Percentiles rank a stretch among this genome's conserved stretches.
phyloP scores from a whole-genome alignment of 2,113 vertebrate species.

The Calyptomena viridis region DNA sequence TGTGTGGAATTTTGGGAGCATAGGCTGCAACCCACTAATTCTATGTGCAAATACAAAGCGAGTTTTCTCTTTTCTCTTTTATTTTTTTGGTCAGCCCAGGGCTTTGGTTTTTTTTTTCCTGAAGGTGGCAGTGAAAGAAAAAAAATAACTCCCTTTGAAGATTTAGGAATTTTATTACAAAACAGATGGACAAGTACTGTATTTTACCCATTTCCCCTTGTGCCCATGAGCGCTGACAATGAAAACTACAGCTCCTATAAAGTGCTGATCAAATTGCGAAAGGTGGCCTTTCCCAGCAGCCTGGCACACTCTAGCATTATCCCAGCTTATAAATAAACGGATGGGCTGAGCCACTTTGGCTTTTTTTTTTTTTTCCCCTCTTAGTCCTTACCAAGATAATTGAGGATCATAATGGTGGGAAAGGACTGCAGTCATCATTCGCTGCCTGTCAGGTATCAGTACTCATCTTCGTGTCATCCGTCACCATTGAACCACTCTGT shows the following conservation, averaged over 20 bases:
- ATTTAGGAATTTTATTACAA: constrained; percentile 74
- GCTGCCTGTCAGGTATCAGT: constrained; percentile 92
- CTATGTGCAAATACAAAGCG: not conserved
- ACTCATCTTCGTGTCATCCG: constrained; percentile 88
- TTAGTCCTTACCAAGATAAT: constrained; percentile 86
- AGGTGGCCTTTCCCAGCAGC: constrained; percentile 58
- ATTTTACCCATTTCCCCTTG: constrained; percentile 66
- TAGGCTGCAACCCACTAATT: not conserved
- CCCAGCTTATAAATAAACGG: constrained; percentile 69
- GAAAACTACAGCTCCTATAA: constrained; percentile 62
- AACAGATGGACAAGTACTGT: constrained; percentile 69
- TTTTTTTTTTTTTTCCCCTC: constrained; percentile 1
- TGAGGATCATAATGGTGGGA: constrained; percentile 87
- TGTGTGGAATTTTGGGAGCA: not conserved
- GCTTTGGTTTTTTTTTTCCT: constrained; percentile 61
- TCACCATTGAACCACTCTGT: constrained; percentile 90
- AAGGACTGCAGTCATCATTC: constrained; percentile 87
- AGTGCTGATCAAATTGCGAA: constrained; percentile 53
- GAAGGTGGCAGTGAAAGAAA: constrained; percentile 82
- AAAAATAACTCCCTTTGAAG: constrained; percentile 70
- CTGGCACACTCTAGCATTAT: constrained; percentile 47
- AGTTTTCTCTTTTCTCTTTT: not conserved
- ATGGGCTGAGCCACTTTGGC: constrained; percentile 65
- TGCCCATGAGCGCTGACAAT: constrained; percentile 66
- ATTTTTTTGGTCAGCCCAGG: not conserved